Base-by-base conservation (phyloP, 2,113 vertebrate genomes). In the Vombatus ursinus region DNA sequence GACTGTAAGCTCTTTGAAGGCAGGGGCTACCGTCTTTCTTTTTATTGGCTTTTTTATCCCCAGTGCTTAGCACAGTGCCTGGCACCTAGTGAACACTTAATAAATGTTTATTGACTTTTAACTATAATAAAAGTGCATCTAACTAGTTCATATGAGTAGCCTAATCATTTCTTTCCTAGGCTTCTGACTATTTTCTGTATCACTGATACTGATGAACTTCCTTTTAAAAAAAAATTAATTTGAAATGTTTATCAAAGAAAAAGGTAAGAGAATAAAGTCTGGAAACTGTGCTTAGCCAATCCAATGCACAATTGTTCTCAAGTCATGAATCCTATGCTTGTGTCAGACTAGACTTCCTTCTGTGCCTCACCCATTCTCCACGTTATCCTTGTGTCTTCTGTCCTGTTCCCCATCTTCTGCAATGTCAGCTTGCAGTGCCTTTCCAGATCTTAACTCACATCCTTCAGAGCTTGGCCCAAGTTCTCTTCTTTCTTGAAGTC, bases 281-380 rank as follows among this genome's bases (percentile, higher is more conserved):
- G 16, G 61, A n/a, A 77, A 77, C 16, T n/a, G 3, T 77, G 3
- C 68, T 77, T 77, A 77, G 16, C 37, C 68, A n/a, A 7, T 19
- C 68, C 37, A 6, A 2, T 19, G 68, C 37, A 12, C 16, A n/a
- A 7, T 14, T 77, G 0, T 77, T 77, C 37, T 37, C 61, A 77
- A 77, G 37, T 61, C 37, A 37, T 77, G 61, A 68, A 37, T 68
- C 92, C 91, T 52, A 31, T 5, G 77, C 91, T 90, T 94, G 96
- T 96, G 95, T 95, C 94, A 16, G 89, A 44, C 8, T 31, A 9
- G 50, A n/a, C 91, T 95, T 94, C 51, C 92, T 93, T 96, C 91
- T 52, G 95, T 84, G 68, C 51, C 68, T 37, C 61, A 92, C 37
- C 90, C 94, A 92, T 52, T 52, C 92, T 94, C 48, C 95, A 52